Evolutionary conservation across 2,113 vertebrate species (phyloP).

Genomic region (Rynchops niger): DNA sequence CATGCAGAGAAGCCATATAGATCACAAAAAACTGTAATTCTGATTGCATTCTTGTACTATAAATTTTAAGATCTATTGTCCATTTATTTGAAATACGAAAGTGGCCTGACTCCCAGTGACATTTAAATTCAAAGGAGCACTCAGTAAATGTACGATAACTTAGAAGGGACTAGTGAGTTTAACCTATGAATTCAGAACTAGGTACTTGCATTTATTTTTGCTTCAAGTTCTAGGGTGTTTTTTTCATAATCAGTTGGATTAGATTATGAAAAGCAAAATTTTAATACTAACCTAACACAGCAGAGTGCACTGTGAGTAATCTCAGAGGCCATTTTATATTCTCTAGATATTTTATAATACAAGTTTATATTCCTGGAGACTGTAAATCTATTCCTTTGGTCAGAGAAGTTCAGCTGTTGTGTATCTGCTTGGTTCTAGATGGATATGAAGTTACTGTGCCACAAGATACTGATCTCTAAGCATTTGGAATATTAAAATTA

Average conservation of each 20-base stretch:
- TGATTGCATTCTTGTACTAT: not conserved
- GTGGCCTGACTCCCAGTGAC: not conserved
- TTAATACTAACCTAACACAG: not conserved
- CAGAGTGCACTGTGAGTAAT: not conserved
- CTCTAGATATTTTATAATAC: constrained; percentile 1
- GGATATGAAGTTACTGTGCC: not conserved
- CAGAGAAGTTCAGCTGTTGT: constrained; percentile 22
- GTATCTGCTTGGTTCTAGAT: not conserved
- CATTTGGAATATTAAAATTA: not conserved
- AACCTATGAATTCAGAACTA: not conserved
- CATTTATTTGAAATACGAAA: not conserved
- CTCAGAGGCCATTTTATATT: constrained; percentile 10
- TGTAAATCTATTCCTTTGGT: constrained; percentile 21
- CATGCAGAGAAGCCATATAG: not conserved
- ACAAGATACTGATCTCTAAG: constrained; percentile 7
- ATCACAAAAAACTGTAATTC: not conserved
- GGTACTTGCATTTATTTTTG: not conserved
- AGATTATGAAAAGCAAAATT: not conserved
- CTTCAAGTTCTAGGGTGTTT: not conserved
- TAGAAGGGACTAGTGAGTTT: not conserved
- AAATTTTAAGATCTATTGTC: not conserved
- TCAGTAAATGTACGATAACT: not conserved
- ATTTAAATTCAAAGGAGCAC: not conserved
- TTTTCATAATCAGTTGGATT: not conserved
- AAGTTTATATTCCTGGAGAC: not conserved